Base-by-base conservation (phyloP, 2,113 vertebrate species). In the Anas platyrhynchos region DNA sequence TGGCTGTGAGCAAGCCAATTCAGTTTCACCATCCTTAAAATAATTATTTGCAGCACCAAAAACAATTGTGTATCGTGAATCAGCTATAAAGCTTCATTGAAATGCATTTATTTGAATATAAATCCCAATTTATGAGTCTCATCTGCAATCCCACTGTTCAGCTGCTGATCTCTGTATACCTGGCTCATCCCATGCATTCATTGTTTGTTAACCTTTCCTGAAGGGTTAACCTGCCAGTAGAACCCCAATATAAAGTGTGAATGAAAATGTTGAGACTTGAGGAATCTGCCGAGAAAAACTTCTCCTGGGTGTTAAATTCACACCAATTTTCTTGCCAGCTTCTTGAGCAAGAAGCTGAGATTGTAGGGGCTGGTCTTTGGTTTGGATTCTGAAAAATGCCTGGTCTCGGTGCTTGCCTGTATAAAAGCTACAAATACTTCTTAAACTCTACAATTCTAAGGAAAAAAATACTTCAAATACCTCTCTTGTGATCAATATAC, bases 401-500 rank as follows among this genome's bases (percentile, higher is more conserved):
- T 3, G 1, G 29, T 31, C 77, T 79, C 65, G 32, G 16, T 71
- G 9, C 65, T 74, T 93, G 54, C 58, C 73, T 29, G 31, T 32
- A 72, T 89, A 86, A 93, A 96, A 94, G 68, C 87, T 88, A 87
- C 77, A 94, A 91, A 84, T 80, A 41, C 26, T 67, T 95, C 69
- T 89, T 44, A 61, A 88, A 94, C 69, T 66, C 83, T 81, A 62
- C 3, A 0, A 68, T 92, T 74, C 29, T 62, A 65, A 61, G 44
- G 78, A 61, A 90, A 52, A 92, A 74, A 89, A 34, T 55, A 65
- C 74, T 96, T 93, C 79, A 91, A n/a, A 95, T 5, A 4, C 44
- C 46, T 71, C n/a, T 83, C 7, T 27, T 66, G 4, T 62, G 38
- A 89, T 97, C 72, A 90, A 84, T 96, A 97, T 96, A 95, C 91